Base-by-base conservation (phyloP, 2,888 invertebrate species). In the Conus canariensis region DNA sequence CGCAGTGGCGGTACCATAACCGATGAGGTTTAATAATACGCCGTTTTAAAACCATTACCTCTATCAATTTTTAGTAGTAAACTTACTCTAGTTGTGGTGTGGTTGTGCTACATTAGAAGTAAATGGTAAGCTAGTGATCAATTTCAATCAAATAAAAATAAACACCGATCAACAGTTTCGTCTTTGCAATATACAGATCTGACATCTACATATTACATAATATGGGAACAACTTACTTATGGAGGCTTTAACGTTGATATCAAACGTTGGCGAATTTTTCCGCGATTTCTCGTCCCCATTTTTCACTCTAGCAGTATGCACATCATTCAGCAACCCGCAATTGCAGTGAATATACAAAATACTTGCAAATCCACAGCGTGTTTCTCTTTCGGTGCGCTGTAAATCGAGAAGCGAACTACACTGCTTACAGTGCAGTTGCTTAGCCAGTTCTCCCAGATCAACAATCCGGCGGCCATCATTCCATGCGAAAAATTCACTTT, bases 231-330 rank as follows among this genome's bases (percentile, higher is more conserved):
- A 77, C 89, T 89, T 59, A 89, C 89, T 89, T 30, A 85, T 89
- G 25, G 89, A 85, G 58, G 89, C 89, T 30, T 89, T 89, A 10
- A 89, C 67, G 77, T 89, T 89, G 85, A 89, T 58, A 56, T 89
- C 85, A 22, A 85, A 89, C 89, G 25, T 85, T 19, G 56, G 30
- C 6, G 67, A 58, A 67, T 10, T 85, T 8, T 56, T 59, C 12
- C n/a, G 16, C 58, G 19, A 22, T 56, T 45, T 25, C 58, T 30
- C 70, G 7, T n/a, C 67, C 7, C 22, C n/a, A 30, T 85, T 22
- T 60, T 89, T 70, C 14, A n/a, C 45, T 74, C 30, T 85, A 56
- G 85, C 58, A 12, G 89, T 89, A n/a, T 89, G 89, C 74, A 89
- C 85, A 25, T 89, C 89, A 16, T 89, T 89, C 59, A 85, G n/a